These are phyloP conservation scores for Agonum fuliginosum DNA, from an alignment of 2,888 invertebrate species.

Conservation along the genomic window DNA sequence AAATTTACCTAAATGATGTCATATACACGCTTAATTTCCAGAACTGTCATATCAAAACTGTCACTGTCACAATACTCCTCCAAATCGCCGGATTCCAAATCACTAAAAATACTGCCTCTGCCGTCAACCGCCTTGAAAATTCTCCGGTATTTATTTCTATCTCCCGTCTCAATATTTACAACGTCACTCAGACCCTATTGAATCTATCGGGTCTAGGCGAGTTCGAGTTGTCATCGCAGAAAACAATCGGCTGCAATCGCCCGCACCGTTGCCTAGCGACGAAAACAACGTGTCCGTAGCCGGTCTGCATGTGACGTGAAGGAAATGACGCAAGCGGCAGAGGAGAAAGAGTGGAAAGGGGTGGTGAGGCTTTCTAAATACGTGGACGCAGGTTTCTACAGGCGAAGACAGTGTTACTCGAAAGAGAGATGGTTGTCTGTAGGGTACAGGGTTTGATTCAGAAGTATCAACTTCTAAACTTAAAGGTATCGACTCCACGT, in stretches of 20 bases:
- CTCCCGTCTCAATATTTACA: neutral
- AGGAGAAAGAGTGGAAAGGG: neutral
- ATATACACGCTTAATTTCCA: too few relatives aligned
- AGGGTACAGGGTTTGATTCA: too few relatives aligned
- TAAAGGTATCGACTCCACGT: too few relatives aligned
- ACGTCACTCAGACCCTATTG: neutral
- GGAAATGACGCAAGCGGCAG: conserved; percentile 52
- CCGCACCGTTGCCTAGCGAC: conserved; percentile 13
- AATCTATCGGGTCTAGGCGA: neutral
- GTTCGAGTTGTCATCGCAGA: conserved; percentile 33
- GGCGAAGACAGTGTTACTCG: conserved; percentile 65
- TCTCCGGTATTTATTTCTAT: too few relatives aligned
- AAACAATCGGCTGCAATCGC: conserved; percentile 13
- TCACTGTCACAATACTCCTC: too few relatives aligned
- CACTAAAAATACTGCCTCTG: too few relatives aligned
- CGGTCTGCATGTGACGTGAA: conserved; percentile 52
- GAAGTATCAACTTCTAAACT: too few relatives aligned
- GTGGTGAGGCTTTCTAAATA: conserved; percentile 62
- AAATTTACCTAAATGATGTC: too few relatives aligned
- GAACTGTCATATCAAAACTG: too few relatives aligned
- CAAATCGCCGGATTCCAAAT: too few relatives aligned
- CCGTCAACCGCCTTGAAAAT: too few relatives aligned
- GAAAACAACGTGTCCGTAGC: conserved; percentile 24
- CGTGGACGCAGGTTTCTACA: conserved; percentile 67
- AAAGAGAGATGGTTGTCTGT: too few relatives aligned